phyloP scores from a whole-genome alignment of 2,113 vertebrate genomes.

The Psilopogon haemacephalus region DNA sequence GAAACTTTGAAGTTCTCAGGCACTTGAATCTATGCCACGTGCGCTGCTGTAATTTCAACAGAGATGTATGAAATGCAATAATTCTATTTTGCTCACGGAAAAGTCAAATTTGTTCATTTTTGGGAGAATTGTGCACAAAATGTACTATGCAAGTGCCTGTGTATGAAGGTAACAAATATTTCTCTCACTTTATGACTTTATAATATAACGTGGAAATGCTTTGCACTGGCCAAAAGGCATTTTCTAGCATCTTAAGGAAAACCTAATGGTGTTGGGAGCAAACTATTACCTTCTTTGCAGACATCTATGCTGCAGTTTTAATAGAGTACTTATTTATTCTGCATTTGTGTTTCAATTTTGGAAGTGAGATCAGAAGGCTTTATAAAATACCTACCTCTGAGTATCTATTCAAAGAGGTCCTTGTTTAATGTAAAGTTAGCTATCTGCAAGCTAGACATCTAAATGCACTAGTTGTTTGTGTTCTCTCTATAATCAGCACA shows the following conservation, averaged over 20 bases:
- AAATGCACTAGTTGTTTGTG: not conserved
- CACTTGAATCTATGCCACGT: not conserved
- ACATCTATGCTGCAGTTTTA: not conserved
- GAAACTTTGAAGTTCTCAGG: not conserved
- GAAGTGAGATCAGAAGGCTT: constrained; percentile 2
- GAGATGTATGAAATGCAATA: not conserved
- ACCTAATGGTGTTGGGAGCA: not conserved
- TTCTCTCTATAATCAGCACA: not conserved
- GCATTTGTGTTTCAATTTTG: constrained; percentile 6
- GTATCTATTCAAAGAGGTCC: not conserved
- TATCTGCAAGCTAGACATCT: constrained; percentile 4
- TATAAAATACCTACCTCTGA: not conserved
- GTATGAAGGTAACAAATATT: not conserved
- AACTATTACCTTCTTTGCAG: not conserved
- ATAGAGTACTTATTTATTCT: not conserved
- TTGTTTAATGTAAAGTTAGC: constrained; percentile 16
- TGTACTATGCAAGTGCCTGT: not conserved
- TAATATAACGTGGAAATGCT: not conserved
- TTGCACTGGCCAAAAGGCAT: not conserved
- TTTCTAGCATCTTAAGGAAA: not conserved
- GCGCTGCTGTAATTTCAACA: not conserved
- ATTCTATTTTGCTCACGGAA: not conserved
- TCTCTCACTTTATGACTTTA: not conserved
- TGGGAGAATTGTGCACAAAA: not conserved
- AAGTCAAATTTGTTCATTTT: not conserved